Evolutionary conservation across 2,888 invertebrate species (phyloP).

Genomic region (Pterostichus niger): DNA sequence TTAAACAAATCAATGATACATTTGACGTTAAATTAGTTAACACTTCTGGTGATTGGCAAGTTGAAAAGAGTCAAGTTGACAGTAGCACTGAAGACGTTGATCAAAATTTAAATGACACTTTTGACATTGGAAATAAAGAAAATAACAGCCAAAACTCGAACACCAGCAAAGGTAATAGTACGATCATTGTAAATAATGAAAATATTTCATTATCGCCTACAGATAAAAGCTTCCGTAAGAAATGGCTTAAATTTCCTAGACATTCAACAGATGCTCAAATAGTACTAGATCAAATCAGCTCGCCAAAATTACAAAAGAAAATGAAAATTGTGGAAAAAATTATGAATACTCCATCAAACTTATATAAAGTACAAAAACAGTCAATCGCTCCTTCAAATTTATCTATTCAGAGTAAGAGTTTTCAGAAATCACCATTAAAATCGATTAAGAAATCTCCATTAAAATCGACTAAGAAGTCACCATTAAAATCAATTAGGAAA

Average conservation of each 20-base stretch:
- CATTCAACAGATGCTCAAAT: slow-evolving; percentile 40
- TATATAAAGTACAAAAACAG: slow-evolving; percentile 37
- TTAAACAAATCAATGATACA: not conserved
- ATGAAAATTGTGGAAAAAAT: slow-evolving; percentile 19
- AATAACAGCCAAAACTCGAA: not conserved
- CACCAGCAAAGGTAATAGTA: not conserved
- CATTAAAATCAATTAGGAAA: slow-evolving; percentile 16
- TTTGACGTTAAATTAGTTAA: not conserved
- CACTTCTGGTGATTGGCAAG: slow-evolving; percentile 17
- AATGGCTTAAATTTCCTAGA: slow-evolving; percentile 55
- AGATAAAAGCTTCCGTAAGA: slow-evolving; percentile 47
- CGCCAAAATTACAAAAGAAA: slow-evolving; percentile 44
- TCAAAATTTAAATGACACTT: slow-evolving; percentile 3
- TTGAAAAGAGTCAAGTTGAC: slow-evolving; percentile 13
- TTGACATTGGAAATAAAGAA: slow-evolving; percentile 43
- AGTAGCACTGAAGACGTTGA: not conserved
- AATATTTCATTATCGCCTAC: not conserved
- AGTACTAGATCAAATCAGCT: slow-evolving; percentile 44
- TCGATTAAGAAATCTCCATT: slow-evolving; percentile 14
- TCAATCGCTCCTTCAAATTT: slow-evolving; percentile 12
- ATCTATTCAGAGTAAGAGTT: slow-evolving; percentile 12
- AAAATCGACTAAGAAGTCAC: slow-evolving; percentile 3
- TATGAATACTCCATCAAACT: slow-evolving; percentile 18
- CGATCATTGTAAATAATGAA: not conserved
- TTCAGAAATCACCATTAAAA: slow-evolving; percentile 22